Evolutionary conservation across 2,888 invertebrate species (phyloP).

Genomic region (Clistopyga incitator): DNA sequence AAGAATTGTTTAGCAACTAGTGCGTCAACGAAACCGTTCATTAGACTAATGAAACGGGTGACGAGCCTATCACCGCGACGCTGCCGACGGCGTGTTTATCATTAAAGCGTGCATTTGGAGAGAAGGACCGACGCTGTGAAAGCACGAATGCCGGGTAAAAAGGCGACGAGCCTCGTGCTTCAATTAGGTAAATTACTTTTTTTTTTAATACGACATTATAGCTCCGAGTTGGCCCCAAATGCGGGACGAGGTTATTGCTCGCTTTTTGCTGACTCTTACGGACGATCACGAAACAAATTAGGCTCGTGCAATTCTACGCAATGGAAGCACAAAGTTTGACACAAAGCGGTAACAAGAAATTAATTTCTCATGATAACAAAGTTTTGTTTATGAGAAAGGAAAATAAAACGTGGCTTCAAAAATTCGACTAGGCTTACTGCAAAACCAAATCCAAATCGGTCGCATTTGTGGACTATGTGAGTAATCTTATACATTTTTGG

Average conservation of each 20-base stretch:
- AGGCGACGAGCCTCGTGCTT: constrained; percentile 70
- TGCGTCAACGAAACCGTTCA: constrained; percentile 74
- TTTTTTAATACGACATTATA: constrained; percentile 74
- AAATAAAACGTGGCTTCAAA: too few relatives aligned
- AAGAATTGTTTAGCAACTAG: constrained; percentile 64
- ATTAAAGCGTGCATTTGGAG: constrained; percentile 45
- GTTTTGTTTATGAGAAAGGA: too few relatives aligned
- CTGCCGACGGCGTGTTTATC: constrained; percentile 51
- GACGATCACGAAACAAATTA: neutral
- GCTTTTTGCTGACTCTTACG: neutral
- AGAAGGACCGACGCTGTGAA: constrained; percentile 38
- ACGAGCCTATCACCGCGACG: constrained; percentile 65
- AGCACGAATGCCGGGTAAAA: constrained; percentile 54
- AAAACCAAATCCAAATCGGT: too few relatives aligned
- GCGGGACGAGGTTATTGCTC: neutral
- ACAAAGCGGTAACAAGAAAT: too few relatives aligned
- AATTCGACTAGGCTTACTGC: too few relatives aligned
- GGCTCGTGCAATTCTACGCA: neutral
- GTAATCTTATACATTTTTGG: too few relatives aligned
- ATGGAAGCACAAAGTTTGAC: too few relatives aligned
- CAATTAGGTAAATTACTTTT: constrained; percentile 80
- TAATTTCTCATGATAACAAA: too few relatives aligned
- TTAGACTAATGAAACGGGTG: constrained; percentile 79
- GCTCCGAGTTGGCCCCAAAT: constrained; percentile 14
- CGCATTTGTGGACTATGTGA: too few relatives aligned